A percentile compares a stretch with the other conserved stretches of the same genome.
phyloP scores from a whole-genome alignment of 1,140 invertebrate genomes.

The Artemia franciscana region DNA sequence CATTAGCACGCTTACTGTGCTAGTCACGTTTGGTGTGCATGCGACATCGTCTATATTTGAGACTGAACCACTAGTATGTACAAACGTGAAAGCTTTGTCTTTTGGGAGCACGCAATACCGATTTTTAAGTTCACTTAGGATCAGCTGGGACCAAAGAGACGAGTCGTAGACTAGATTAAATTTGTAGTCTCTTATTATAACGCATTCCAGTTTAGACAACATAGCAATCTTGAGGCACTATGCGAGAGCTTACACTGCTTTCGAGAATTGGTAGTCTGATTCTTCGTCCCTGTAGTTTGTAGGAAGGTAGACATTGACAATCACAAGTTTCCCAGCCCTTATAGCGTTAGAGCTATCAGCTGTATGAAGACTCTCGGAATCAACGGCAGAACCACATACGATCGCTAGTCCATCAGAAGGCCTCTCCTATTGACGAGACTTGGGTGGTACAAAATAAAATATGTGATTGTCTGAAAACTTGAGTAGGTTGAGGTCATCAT shows the following conservation, averaged over 20 bases:
- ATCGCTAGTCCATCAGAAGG: not conserved
- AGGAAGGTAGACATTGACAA: not conserved
- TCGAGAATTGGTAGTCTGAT: not conserved
- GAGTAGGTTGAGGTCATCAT: no score
- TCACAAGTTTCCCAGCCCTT: not conserved
- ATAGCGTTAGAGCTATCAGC: not conserved
- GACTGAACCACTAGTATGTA: not conserved
- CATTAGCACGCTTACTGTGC: not conserved
- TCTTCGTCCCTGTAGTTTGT: not conserved
- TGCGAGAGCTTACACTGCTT: no score
- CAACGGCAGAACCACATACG: not conserved
- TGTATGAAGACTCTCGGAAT: not conserved
- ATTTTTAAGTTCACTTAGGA: not conserved
- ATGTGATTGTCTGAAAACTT: no score
- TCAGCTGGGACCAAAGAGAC: not conserved
- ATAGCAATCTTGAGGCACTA: not conserved
- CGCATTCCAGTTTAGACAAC: not conserved
- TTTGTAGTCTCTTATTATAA: not conserved
- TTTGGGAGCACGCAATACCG: not conserved
- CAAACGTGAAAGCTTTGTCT: not conserved
- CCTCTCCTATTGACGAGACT: not conserved
- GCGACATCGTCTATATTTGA: no score
- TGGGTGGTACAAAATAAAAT: not conserved
- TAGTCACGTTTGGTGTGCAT: not conserved
- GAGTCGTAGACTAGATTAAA: not conserved